A percentile compares a stretch with the other conserved stretches of the same genome.
Conservation (phyloP, 2,797 vertebrate species). For the Arrhamphus sclerolepis region DNA sequence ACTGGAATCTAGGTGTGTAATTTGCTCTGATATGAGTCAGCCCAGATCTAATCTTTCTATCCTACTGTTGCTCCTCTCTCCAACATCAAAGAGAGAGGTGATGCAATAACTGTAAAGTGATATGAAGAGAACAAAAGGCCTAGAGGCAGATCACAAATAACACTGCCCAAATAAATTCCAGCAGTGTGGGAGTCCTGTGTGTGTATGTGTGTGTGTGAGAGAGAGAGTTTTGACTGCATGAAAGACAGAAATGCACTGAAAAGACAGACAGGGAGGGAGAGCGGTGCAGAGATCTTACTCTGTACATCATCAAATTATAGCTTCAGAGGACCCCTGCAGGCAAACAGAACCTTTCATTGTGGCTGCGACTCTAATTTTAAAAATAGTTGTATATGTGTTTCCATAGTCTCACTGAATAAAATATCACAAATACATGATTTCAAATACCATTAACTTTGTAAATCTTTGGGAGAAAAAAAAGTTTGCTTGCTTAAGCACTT, state of each 20-base stretch:
- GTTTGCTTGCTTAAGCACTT: no score
- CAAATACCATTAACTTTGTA: no score
- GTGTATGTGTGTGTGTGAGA: slow-evolving; percentile 17
- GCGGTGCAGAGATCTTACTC: slow-evolving; percentile 46
- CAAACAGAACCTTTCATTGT: slow-evolving; percentile 26
- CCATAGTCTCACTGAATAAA: not conserved
- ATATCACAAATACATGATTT: no score
- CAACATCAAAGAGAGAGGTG: slow-evolving; percentile 51
- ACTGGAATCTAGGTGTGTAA: not conserved
- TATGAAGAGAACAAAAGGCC: slow-evolving; percentile 56
- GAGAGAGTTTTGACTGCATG: slow-evolving; percentile 7
- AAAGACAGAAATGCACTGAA: slow-evolving; percentile 31
- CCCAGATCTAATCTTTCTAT: slow-evolving; percentile 26
- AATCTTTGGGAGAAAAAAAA: no score
- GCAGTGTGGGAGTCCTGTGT: slow-evolving; percentile 59
- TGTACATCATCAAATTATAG: slow-evolving; percentile 46
- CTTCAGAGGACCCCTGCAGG: slow-evolving; percentile 30
- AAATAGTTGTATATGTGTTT: slow-evolving; percentile 9
- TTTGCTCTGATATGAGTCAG: slow-evolving; percentile 1
- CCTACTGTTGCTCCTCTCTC: slow-evolving; percentile 36
- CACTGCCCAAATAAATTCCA: slow-evolving; percentile 73
- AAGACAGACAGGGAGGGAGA: slow-evolving; percentile 35
- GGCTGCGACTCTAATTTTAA: slow-evolving; percentile 30
- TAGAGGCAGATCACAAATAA: slow-evolving; percentile 68
- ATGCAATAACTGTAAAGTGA: slow-evolving; percentile 62